Base-by-base conservation (phyloP, 2,888 invertebrate species). In the Agrochola macilenta region DNA sequence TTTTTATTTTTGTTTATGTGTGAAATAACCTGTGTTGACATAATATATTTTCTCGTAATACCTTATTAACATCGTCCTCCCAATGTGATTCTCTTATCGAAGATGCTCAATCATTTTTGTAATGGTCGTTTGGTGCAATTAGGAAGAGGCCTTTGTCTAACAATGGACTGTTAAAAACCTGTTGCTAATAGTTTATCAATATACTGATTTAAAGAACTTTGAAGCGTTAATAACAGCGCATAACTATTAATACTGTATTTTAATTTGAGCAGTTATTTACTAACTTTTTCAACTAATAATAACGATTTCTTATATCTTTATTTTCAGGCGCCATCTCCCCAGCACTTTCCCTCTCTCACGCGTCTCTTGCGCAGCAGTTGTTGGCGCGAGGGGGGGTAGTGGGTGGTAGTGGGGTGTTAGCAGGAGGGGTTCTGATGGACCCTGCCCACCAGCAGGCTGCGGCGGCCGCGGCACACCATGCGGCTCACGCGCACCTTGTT, bases 261-360 rank as follows among this genome's bases (percentile, higher is more conserved):
- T 52, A 0, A 20, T 52, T 52, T 52, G 52, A 52, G 3, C 52
- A 20, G 20, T 20, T 1, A 3, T 8, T 52, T 52, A 23, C 52
- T 23, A 20, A 52, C 2, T 20, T 9, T 52, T 52, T 52, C 20
- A 20, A 20, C 5, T 60, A 11, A 63, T 49, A 1, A n/a, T 80
- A 49, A 61, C 26, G 20, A 49, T 7, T 26, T 9, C 5, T 20
- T 7, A 8, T 61, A 52, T 69, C 26, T 46, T 26, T 79, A 58
- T 23, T 93, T 93, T 14, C 90, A 97, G 97, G 98, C 88, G 98
- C 98, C n/a, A 98, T 99, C 94, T 99, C 99, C 88, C 99, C 99
- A 23, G 98, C 99, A 0, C 96, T 99, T 70, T 97, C 98, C 64
- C 96, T 98, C 79, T 97, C 96, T 23, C 97, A 94, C 94, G 97